These are phyloP conservation scores for Agrilus cyanescens DNA, from an alignment of 2,888 invertebrate species.

Conservation along the genomic window DNA sequence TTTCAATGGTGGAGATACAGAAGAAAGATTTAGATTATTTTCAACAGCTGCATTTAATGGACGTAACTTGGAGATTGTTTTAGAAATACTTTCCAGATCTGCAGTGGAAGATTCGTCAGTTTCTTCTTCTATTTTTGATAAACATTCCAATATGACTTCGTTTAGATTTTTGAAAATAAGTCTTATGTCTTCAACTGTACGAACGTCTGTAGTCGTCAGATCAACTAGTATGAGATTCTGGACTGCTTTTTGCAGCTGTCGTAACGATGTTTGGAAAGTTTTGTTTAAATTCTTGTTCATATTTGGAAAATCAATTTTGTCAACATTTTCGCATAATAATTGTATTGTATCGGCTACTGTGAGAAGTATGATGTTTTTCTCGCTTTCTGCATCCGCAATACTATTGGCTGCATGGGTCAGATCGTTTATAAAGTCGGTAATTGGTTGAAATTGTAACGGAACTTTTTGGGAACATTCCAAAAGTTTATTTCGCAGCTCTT, in stretches of 20 bases:
- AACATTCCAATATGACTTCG: slow-evolving; percentile 5
- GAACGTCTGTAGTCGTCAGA: slow-evolving; percentile 17
- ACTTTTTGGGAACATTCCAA: too few species aligned
- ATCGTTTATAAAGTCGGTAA: too few species aligned
- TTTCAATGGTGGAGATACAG: too few species aligned
- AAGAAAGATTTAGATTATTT: too few species aligned
- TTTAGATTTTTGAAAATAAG: slow-evolving; percentile 8
- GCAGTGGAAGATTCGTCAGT: too few species aligned
- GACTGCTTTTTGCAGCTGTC: slow-evolving; percentile 27
- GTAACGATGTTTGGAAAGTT: slow-evolving; percentile 26
- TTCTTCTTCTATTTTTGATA: too few species aligned
- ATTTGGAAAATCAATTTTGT: slow-evolving; percentile 7
- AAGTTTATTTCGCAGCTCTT: too few species aligned
- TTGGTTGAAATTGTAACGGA: too few species aligned
- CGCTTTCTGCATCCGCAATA: slow-evolving; percentile 13
- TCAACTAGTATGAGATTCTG: slow-evolving; percentile 27
- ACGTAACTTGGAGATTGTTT: too few species aligned
- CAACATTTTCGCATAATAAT: slow-evolving; percentile 23
- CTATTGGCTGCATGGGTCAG: too few species aligned
- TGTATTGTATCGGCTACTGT: slow-evolving; percentile 25
- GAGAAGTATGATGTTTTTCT: slow-evolving; percentile 23
- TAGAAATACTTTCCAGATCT: too few species aligned
- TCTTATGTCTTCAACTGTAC: slow-evolving; percentile 6
- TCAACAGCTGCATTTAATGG: too few species aligned
- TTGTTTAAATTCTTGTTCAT: slow-evolving; percentile 22